phyloP scores from a whole-genome alignment of 1,140 invertebrate genomes.

The Drosophila sulfurigaster region DNA sequence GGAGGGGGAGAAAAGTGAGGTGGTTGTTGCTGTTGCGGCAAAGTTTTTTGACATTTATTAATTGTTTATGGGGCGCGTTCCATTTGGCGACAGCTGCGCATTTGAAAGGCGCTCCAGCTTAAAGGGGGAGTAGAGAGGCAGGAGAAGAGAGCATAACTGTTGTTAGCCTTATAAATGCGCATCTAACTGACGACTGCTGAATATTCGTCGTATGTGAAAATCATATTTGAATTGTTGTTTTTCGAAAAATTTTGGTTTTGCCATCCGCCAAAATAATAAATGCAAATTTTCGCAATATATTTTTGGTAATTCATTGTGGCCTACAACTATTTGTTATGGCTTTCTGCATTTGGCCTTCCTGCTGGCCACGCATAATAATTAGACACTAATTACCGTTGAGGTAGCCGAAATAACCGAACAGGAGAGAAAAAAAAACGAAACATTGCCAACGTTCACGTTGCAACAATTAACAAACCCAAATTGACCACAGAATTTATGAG shows the following conservation, averaged over 20 bases:
- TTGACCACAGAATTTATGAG: conserved; percentile 80
- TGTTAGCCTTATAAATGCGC: conserved; percentile 24
- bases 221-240: background rate
- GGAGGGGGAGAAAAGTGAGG: conserved; percentile 5
- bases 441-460: conserved; percentile 56
- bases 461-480: conserved; percentile 81
- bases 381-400: conserved; percentile 61
- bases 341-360: background rate
- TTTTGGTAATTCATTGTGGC: conserved; percentile 34
- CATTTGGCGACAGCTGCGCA: conserved; percentile 71
- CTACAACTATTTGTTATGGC: conserved; percentile 17
- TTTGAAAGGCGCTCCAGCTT: conserved; percentile 39
- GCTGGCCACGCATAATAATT: conserved; percentile 57
- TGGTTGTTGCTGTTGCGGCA: conserved; percentile 56
- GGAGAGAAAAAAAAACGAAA: background rate
- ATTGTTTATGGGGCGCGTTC: conserved; percentile 70
- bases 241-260: conserved; percentile 5
- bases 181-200: background rate
- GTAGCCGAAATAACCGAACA: conserved; percentile 3
- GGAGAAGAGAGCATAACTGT: conserved; percentile 34
- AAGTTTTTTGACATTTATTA: conserved; percentile 82
- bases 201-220: conserved; percentile 5
- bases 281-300: conserved; percentile 30
- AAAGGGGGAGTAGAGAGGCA: background rate
- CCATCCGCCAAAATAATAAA: conserved; percentile 2